Conservation (phyloP, 1,140 invertebrate genomes). For the Drosophila quadrilineata region DNA sequence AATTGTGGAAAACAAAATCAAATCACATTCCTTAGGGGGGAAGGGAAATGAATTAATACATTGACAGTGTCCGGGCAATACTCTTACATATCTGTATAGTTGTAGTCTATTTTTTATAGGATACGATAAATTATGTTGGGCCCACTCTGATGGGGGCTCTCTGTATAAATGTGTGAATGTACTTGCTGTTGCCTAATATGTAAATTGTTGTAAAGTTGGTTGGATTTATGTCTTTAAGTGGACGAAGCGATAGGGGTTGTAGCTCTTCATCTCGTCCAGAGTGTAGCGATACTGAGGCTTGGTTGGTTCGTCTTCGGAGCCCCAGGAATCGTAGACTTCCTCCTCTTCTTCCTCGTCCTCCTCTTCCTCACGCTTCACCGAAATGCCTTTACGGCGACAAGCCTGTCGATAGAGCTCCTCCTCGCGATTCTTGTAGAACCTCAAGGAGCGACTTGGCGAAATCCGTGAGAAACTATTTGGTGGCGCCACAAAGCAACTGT, state of each 20-base stretch:
- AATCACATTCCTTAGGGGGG: not conserved
- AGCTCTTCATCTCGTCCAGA: constrained; percentile 68
- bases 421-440: constrained; percentile 67
- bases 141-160: not conserved
- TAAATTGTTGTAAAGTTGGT: not conserved
- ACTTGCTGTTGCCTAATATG: constrained; percentile 7
- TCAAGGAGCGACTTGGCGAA: constrained; percentile 22
- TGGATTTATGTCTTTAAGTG: constrained; percentile 41
- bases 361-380: constrained; percentile 42
- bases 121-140: too few relatives aligned
- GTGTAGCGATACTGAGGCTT: constrained; percentile 57
- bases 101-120: not conserved
- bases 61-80: not conserved
- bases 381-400: constrained; percentile 58
- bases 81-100: not conserved
- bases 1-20: constrained; percentile 26
- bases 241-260: constrained; percentile 63
- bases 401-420: constrained; percentile 63
- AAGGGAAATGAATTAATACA: too few relatives aligned
- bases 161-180: not conserved
- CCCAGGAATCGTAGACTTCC: constrained; percentile 29
- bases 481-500: constrained; percentile 41
- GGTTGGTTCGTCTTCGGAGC: constrained; percentile 48
- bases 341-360: constrained; percentile 52
- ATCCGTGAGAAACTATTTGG: constrained; percentile 10